A percentile compares a stretch with the other conserved stretches of the same genome.
These are phyloP conservation scores for Battus philenor DNA, from an alignment of 1,140 invertebrate genomes.

Conservation along the genomic window DNA sequence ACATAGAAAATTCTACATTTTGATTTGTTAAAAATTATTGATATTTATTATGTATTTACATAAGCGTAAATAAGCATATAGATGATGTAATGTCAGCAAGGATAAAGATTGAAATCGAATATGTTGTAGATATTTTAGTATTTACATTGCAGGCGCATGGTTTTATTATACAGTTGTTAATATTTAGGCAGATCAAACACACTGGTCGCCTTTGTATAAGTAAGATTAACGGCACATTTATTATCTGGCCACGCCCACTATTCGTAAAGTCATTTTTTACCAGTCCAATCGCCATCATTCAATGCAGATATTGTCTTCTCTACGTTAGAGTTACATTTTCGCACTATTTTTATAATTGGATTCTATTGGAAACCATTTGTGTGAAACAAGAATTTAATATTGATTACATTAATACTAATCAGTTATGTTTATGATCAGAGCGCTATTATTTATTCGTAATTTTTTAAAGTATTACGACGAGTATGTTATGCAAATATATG, in stretches of 20 bases:
- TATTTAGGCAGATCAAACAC: slow-evolving; percentile 12
- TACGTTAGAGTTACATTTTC: slow-evolving; percentile 1
- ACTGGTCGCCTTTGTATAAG: slow-evolving; percentile 14
- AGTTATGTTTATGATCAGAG: slow-evolving; percentile 6
- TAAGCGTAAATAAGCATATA: no score
- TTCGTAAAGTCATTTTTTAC: slow-evolving; percentile 16
- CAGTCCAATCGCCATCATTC: slow-evolving; percentile 14
- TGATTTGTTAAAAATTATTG: no score
- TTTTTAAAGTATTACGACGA: neutral
- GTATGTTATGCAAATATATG: no score
- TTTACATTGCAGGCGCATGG: slow-evolving; percentile 7
- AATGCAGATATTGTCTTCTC: slow-evolving; percentile 9
- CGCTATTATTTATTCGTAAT: no score
- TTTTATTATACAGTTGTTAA: slow-evolving; percentile 12
- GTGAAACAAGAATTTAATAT: neutral
- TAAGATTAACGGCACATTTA: slow-evolving; percentile 17
- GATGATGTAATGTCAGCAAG: no score
- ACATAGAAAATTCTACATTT: no score
- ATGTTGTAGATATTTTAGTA: no score
- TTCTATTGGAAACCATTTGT: no score
- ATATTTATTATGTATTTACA: no score
- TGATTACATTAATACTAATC: neutral
- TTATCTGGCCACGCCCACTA: slow-evolving; percentile 14
- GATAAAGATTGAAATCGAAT: no score
- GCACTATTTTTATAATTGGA: neutral